Evolutionary conservation across 2,113 vertebrate species (phyloP), one percentile per base, ranked within the genome.

Genomic region (Urocolius indicus): DNA sequence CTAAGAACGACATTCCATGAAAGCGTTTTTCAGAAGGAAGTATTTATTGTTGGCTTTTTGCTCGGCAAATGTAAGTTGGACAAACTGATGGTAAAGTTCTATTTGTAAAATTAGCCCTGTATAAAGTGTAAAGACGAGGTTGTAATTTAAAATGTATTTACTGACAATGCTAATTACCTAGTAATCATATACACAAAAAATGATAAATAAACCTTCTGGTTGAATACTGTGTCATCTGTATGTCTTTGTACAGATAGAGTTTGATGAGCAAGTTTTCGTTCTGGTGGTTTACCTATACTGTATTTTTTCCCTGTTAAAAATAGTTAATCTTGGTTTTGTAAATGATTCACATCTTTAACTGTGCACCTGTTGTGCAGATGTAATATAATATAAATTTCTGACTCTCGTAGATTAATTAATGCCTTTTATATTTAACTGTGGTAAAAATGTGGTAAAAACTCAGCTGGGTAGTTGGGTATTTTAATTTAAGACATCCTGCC

Each of bases 111-210:
- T 97, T 86, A 97, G 65, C 85, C 67, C 16, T 98, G 96, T 97
- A 98, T 91, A 98, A 93, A 94, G 97, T 95, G 84, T 97, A 97
- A 97, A 98, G 93, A 94, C n/a, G 86, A 87, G 27, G 73, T 89
- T 96, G 94, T 98, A 98, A 98, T 97, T 98, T 98, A 98, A 96
- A 91, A 97, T 95, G 91, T 96, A 95, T 97, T 97, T 97, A 95
- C 97, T 95, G 93, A 97, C 71, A 19, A 55, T 73, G 96, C 97
- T 98, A 97, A 98, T 96, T 97, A 95, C 96, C 94, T 95, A 92
- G 93, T 89, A 93, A 82, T 89, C 73, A 92, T 24, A 85, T 4
- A 1, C 51, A 72, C 27, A 66, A 74, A 94, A 65, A 54, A 90
- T 63, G 74, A 72, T 92, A 89, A 96, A 97, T 98, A 96, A 95